Evolutionary conservation across 2,113 vertebrate species (phyloP).

Genomic region (Parus major): DNA sequence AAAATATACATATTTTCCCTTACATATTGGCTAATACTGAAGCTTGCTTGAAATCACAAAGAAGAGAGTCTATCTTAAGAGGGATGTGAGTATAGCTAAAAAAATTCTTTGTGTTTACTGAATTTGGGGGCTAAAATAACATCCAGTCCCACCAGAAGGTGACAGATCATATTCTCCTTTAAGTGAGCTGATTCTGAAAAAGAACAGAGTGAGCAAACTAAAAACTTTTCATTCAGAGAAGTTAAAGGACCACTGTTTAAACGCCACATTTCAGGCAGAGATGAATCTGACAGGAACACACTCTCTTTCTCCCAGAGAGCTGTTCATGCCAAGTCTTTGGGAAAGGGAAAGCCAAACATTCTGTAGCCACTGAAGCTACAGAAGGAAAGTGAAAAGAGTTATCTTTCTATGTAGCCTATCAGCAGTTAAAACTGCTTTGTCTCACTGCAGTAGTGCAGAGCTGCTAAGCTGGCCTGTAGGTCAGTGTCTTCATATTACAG

Average conservation of each 20-base stretch:
- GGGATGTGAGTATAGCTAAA: neutral
- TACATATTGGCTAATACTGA: neutral
- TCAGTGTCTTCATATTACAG: neutral
- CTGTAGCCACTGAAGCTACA: neutral
- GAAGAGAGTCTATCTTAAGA: neutral
- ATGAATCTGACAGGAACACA: neutral
- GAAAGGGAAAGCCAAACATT: neutral
- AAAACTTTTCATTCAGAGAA: neutral
- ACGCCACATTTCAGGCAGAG: neutral
- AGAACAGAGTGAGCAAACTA: neutral
- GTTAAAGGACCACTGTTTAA: neutral
- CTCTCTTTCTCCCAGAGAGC: neutral
- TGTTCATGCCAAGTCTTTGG: neutral
- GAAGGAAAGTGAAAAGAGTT: neutral
- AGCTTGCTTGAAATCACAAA: neutral
- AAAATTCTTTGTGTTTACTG: neutral
- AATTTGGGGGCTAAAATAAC: neutral
- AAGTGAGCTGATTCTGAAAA: neutral
- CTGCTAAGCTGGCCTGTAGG: neutral
- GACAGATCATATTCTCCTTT: neutral
- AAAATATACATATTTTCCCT: neutral
- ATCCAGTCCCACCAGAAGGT: neutral
- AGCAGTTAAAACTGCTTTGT: neutral
- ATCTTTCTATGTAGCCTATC: neutral
- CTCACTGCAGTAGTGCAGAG: neutral